Base-by-base conservation (phyloP, 2,888 invertebrate species). In the Eupeodes latifasciatus region DNA sequence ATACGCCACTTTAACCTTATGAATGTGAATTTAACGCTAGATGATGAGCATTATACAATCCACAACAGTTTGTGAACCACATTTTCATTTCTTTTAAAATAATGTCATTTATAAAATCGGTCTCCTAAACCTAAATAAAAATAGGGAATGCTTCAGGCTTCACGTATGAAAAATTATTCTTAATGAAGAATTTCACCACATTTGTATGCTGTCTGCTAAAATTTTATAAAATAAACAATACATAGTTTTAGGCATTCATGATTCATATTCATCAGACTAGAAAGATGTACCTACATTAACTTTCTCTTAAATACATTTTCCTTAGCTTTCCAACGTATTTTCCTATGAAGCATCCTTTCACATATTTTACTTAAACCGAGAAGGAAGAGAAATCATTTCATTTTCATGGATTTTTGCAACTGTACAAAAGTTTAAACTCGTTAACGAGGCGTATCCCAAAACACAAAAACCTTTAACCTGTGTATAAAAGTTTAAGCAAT, bases 401-500 rank as follows among this genome's bases (percentile, higher is more conserved):
- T 82, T 85, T 66, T 55, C 61, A 78, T 69, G 51, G 44, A 64
- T 62, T 85, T 75, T 74, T 77, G 49, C 55, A 57, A 57, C 62
- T 51, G 11, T 44, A 16, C 51, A 57, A 75, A 75, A 69, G 53
- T 57, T 83, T 82, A 74, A 82, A 47, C 11, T 51, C 69, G 49
- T 71, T 75, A 86, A 79, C 82, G 75, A 79, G 14, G 71, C 83
- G 36, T 86, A 59, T 71, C 55, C 16, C 62, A 4, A 12, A 69
- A 53, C 40, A 40, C 40, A 40, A 40, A 9, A 16, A 74, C 83
- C 67, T 62, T 47, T 64, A 27, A 64, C 61, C 49, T 40, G 51
- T 40, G 51, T 6, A 36, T 34, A 36, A 64, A 82, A 79, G 79
- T 82, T 86, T 82, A 78, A 86, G 78, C 71, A 86, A 86, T 86